These are phyloP conservation scores for Xiphias gladius DNA, from an alignment of 2,113 vertebrate genomes.

Conservation along the genomic window DNA sequence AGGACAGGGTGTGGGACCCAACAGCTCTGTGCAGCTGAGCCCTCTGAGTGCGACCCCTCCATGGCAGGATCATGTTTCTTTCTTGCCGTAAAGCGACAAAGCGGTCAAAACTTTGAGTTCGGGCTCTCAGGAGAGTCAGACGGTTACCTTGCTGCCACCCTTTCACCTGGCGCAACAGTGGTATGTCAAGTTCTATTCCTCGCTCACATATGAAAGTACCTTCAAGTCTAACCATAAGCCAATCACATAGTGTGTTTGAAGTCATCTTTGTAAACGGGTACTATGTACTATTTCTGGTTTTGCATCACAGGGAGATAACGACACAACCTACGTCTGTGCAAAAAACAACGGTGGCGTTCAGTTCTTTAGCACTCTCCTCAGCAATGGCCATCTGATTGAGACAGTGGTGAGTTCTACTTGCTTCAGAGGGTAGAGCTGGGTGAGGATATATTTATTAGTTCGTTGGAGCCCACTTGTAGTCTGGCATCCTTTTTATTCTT, in stretches of 20 bases:
- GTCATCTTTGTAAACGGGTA: neutral
- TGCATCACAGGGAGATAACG: constrained; percentile 36
- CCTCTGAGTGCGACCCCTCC: constrained; percentile 44
- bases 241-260: neutral
- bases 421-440: too few relatives aligned
- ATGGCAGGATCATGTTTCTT: constrained; percentile 39
- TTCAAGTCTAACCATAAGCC: neutral
- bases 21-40: constrained; percentile 47
- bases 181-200: constrained; percentile 28
- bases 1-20: neutral
- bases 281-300: neutral
- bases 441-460: too few relatives aligned
- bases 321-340: constrained; percentile 66
- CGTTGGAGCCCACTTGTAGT: too few relatives aligned
- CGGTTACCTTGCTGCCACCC: constrained; percentile 43
- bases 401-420: constrained; percentile 44
- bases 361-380: constrained; percentile 22
- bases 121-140: constrained; percentile 44
- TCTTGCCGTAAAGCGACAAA: fast-evolving
- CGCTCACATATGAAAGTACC: neutral
- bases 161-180: neutral
- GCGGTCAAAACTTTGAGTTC: constrained; percentile 35
- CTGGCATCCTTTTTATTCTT: too few relatives aligned
- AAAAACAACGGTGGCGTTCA: neutral
- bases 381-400: fast-evolving